Conservation (phyloP, 2,888 invertebrate species). For the Coenonympha glycerion region DNA sequence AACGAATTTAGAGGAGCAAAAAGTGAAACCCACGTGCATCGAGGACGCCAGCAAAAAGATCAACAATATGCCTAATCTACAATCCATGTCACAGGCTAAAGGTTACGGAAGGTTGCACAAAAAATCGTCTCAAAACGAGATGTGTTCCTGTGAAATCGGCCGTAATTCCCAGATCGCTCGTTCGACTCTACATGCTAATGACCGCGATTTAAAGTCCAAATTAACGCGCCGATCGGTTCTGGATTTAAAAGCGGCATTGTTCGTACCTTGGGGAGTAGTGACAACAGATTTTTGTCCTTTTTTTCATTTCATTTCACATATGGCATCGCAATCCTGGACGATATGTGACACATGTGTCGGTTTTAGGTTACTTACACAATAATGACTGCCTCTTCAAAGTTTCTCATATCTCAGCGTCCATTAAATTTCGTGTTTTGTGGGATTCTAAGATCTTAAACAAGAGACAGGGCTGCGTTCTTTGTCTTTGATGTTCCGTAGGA, state of each 20-base stretch:
- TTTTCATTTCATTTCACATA: conserved; percentile 61
- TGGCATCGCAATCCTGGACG: conserved; percentile 75
- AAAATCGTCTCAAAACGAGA: conserved; percentile 62
- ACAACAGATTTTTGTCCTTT: conserved; percentile 73
- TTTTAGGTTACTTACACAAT: conserved; percentile 70
- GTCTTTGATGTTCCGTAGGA: conserved; percentile 60
- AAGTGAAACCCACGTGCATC: conserved; percentile 67
- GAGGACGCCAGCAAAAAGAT: conserved; percentile 67
- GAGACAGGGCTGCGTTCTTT: conserved; percentile 51
- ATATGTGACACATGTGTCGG: conserved; percentile 75
- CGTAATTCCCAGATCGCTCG: conserved; percentile 40
- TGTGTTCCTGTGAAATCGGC: conserved; percentile 59
- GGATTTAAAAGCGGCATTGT: conserved; percentile 60
- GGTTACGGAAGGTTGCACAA: conserved; percentile 73
- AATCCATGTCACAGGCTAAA: conserved; percentile 75
- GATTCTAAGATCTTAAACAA: conserved; percentile 44
- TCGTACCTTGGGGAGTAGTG: conserved; percentile 71
- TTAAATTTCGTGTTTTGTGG: conserved; percentile 52
- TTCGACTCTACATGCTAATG: conserved; percentile 41
- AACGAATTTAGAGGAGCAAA: conserved; percentile 47
- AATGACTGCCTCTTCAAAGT: conserved; percentile 68
- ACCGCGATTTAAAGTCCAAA: conserved; percentile 40
- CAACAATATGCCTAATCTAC: conserved; percentile 76
- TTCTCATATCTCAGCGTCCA: conserved; percentile 61
- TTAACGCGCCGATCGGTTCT: conserved; percentile 33